phyloP scores from a whole-genome alignment of 1,140 invertebrate species.

The Agrilus planipennis region DNA sequence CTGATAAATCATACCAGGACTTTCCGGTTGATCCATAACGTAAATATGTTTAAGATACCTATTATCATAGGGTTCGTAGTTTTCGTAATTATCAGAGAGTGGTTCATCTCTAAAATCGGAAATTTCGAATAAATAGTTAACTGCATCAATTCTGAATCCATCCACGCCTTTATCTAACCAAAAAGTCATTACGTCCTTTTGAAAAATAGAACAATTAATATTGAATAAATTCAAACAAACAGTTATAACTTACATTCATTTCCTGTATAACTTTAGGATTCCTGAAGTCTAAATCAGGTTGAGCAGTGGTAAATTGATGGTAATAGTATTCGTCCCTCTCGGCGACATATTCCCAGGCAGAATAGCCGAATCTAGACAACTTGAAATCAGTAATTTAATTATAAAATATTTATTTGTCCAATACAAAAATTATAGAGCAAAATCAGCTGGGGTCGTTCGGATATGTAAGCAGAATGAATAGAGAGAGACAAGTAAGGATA shows the following conservation, averaged over 20 bases:
- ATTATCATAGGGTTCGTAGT: neutral
- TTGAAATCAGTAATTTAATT: too few relatives aligned
- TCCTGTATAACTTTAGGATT: conserved; percentile 46
- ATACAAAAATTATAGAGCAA: too few relatives aligned
- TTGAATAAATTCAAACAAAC: too few relatives aligned
- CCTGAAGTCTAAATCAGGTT: conserved; percentile 64
- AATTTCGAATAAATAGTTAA: conserved; percentile 47
- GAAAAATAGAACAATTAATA: too few relatives aligned
- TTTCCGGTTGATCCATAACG: conserved; percentile 47
- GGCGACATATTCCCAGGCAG: conserved; percentile 56
- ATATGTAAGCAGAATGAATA: too few relatives aligned
- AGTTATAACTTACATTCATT: conserved; percentile 52
- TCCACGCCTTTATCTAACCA: too few relatives aligned
- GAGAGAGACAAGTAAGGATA: too few relatives aligned
- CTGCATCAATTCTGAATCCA: too few relatives aligned
- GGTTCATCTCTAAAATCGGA: conserved; percentile 16
- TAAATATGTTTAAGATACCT: conserved; percentile 40
- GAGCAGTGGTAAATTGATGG: conserved; percentile 56
- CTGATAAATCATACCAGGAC: conserved; percentile 45
- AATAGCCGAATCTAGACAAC: too few relatives aligned
- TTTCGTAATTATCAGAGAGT: neutral
- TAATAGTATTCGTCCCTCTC: conserved; percentile 58
- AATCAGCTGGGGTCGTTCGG: too few relatives aligned
- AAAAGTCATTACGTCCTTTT: too few relatives aligned
- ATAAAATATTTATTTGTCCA: too few relatives aligned